A percentile compares a stretch with the other conserved stretches of the same genome.
These are phyloP conservation scores for Pollenia labialis DNA, from an alignment of 2,888 invertebrate genomes.

Conservation along the genomic window DNA sequence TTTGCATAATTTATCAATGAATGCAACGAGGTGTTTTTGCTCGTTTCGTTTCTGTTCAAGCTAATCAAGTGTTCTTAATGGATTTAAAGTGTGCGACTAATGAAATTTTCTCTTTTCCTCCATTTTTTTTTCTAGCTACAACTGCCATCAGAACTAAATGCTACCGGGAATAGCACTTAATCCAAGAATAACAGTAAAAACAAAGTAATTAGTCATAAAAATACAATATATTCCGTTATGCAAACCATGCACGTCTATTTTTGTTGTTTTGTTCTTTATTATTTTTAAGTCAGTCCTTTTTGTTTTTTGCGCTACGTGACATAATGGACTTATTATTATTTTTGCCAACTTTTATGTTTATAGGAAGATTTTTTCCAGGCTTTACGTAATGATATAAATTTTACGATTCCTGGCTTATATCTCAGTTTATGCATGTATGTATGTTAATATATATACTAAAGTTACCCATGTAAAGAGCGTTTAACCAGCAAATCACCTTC, in stretches of 20 bases:
- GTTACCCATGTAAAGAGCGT: no score
- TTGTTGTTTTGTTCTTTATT: constrained; percentile 2
- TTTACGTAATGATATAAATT: no score
- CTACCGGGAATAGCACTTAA: background rate
- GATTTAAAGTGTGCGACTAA: constrained; percentile 51
- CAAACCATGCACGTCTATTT: constrained; percentile 19
- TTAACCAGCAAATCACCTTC: no score
- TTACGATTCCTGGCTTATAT: no score
- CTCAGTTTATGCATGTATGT: no score
- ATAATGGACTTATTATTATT: no score
- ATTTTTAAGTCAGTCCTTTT: background rate
- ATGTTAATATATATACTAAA: no score
- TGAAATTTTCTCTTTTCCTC: constrained; percentile 25
- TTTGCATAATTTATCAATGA: constrained; percentile 70
- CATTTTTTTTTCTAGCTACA: background rate
- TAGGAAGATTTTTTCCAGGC: no score
- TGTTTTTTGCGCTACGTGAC: background rate
- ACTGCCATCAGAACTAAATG: background rate
- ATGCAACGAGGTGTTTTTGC: constrained; percentile 32
- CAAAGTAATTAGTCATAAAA: constrained; percentile 64
- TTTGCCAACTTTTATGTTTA: no score
- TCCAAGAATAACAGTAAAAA: constrained; percentile 7
- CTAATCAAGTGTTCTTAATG: constrained; percentile 65
- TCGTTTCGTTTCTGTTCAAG: constrained; percentile 15
- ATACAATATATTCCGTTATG: constrained; percentile 33